Evolutionary conservation across 2,888 invertebrate genomes (phyloP), one percentile per base, ranked within the genome.

Genomic region (Fragum whitleyi): DNA sequence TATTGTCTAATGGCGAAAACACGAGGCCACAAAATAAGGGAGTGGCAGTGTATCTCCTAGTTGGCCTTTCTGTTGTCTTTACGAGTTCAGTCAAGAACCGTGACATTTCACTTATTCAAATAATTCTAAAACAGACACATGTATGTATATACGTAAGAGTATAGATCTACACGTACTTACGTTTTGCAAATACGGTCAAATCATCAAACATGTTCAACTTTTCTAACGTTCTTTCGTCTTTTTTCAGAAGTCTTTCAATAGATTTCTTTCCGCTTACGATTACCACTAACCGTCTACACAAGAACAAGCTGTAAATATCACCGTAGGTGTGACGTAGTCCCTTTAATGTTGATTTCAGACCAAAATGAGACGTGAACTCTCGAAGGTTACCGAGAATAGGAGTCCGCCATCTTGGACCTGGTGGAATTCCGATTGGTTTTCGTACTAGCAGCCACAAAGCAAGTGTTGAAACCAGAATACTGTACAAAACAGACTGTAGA

Each of bases 261-360:
- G 77, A 65, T 2, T 77, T 65, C 11, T 36, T n/a, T 7, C 72
- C 77, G 26, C 42, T 59, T 16, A 77, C 57, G 21, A 77, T 70
- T 1, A 77, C 72, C 9, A 72, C 73, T 7, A 77, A 57, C 14
- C 53, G 65, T 57, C 70, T 19, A 3, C 77, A 72, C 19, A 77
- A 32, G 55, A 67, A 77, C 29, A 77, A 26, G 51, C 77, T 72
- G 42, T 77, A 77, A 2, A 77, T 29, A 3, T 72, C 59, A 11
- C 77, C 77, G n/a, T 77, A 77, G 1, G 39, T 51, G 21, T 32
- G 19, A 28, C 72, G 72, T 42, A 72, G 16, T 11, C 57, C 59
- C 28, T 47, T 32, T 14, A 69, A 32, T 19, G 69, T 53, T 9
- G 69, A 29, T 26, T 32, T 55, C 71, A 71, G 26, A 19, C 53